Percentiles rank a stretch among this genome's conserved stretches.
Evolutionary conservation across 2,888 invertebrate genomes (phyloP).

Genomic region (Zhuqinia jingwanae): DNA sequence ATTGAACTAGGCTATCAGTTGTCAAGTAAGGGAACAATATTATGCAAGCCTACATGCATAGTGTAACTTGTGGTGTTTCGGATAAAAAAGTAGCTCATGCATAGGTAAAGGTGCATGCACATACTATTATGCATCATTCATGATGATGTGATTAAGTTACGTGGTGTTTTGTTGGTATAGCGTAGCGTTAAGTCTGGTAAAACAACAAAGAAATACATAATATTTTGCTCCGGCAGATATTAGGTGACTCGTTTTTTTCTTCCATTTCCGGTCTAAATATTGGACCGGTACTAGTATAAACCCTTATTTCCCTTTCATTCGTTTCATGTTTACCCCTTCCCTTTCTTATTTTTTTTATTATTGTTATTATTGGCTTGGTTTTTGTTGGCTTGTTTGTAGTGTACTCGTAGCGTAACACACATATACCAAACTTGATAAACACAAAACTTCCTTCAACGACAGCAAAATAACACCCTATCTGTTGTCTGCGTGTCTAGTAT

Average conservation of each 20-base stretch:
- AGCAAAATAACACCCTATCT: no score
- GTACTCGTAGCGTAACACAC: neutral
- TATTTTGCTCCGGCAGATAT: neutral
- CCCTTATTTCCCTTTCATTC: constrained; percentile 58
- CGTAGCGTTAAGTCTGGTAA: no score
- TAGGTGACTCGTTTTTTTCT: constrained; percentile 52
- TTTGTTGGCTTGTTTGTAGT: neutral
- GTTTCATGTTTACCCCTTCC: constrained; percentile 37
- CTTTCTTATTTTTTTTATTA: no score
- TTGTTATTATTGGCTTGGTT: no score
- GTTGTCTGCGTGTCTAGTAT: neutral
- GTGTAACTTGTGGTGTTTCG: neutral
- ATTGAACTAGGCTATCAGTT: constrained; percentile 20
- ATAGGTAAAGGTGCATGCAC: neutral
- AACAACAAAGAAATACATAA: neutral
- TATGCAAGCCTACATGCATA: neutral
- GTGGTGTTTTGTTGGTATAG: no score
- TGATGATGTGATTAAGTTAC: no score
- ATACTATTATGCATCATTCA: constrained; percentile 42
- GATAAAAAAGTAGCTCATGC: constrained; percentile 22
- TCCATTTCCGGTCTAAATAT: constrained; percentile 66
- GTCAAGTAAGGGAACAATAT: neutral
- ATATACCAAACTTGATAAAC: neutral
- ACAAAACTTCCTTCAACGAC: neutral
- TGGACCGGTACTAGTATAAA: constrained; percentile 63